A percentile compares a stretch with the other conserved stretches of the same genome.
Conservation (phyloP, 23 tunicate genomes). For the Phallusia fumigata region DNA sequence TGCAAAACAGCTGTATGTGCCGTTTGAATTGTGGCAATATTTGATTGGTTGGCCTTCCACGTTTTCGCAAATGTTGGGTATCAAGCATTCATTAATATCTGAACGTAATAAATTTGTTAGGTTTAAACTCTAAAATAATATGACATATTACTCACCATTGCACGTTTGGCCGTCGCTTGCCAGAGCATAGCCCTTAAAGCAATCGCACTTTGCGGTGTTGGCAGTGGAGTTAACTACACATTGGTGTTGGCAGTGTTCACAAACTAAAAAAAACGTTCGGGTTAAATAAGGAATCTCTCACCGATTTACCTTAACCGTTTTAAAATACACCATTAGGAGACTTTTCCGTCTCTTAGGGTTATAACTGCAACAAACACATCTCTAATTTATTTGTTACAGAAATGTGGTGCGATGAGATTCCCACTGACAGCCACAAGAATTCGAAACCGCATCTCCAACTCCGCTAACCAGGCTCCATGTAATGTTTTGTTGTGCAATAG, state of each 20-base stretch:
- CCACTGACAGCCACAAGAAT: too few relatives aligned
- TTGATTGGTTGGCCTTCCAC: neutral
- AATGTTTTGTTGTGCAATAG: too few relatives aligned
- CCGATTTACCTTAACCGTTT: too few relatives aligned
- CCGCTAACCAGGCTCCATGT: too few relatives aligned
- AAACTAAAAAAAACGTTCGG: neutral
- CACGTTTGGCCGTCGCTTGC: conserved; percentile 42
- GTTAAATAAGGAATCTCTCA: too few relatives aligned
- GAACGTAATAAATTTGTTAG: neutral
- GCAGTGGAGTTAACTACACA: neutral
- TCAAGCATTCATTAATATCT: conserved; percentile 37
- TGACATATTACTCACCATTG: conserved; percentile 23
- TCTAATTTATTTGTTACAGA: too few relatives aligned
- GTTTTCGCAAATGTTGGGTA: neutral
- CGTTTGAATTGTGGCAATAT: neutral
- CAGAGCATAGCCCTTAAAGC: conserved; percentile 30
- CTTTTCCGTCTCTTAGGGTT: too few relatives aligned
- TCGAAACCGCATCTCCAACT: too few relatives aligned
- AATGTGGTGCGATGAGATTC: too few relatives aligned
- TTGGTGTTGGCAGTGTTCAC: conserved; percentile 8
- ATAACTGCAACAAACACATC: too few relatives aligned
- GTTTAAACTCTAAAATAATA: neutral
- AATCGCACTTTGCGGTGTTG: conserved; percentile 13
- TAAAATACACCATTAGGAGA: too few relatives aligned
- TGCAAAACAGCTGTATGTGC: neutral